Conservation (phyloP, 2,797 vertebrate genomes). For the Leuciscus waleckii region DNA sequence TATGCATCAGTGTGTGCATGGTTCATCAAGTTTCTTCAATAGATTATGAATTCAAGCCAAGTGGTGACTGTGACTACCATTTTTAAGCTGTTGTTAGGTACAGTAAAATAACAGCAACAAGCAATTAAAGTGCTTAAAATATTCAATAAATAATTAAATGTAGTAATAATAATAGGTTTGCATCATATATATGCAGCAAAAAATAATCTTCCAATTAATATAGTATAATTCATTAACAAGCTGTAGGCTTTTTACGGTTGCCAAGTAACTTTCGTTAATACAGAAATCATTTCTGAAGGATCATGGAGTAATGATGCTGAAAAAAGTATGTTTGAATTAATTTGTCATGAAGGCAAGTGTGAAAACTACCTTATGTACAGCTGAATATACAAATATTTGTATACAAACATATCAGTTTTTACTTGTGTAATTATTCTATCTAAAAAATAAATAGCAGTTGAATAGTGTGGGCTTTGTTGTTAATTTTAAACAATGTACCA, state of each 20-base stretch:
- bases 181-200: not conserved
- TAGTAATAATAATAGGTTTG: not conserved
- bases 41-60: slow-evolving; percentile 15
- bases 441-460: too few relatives aligned
- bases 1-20: not conserved
- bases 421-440: too few relatives aligned
- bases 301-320: too few relatives aligned
- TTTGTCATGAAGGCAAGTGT: too few relatives aligned
- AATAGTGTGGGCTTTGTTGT: too few relatives aligned
- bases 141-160: not conserved
- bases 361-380: too few relatives aligned
- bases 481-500: too few relatives aligned
- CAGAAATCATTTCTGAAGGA: not conserved
- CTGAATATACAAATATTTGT: too few relatives aligned
- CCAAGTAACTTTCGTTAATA: not conserved
- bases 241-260: not conserved
- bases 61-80: not conserved
- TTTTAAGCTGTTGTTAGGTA: not conserved
- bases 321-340: too few relatives aligned
- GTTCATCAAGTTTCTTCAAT: slow-evolving; percentile 35
- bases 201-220: not conserved
- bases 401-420: too few relatives aligned
- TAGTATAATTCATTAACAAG: not conserved
- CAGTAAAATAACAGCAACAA: not conserved
- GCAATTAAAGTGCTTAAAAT: not conserved